Evolutionary conservation across 2,888 invertebrate species (phyloP), one percentile per base, ranked within the genome.

Genomic region (Campoplex capitator): DNA sequence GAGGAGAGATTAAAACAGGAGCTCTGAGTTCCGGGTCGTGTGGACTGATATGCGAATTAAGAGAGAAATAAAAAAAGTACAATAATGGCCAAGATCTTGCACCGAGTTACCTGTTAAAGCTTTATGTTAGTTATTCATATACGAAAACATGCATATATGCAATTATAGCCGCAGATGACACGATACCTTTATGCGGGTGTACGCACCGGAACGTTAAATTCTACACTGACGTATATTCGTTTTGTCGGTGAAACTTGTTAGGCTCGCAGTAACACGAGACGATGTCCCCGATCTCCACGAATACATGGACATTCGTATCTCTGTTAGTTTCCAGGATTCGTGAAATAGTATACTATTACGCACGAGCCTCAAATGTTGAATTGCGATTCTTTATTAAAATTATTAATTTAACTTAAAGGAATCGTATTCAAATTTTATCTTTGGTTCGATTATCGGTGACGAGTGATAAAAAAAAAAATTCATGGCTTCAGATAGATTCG

Each of bases 171-270:
- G 48, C 68, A 65, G 67, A 74, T 56, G 32, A 62, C 54, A 58
- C 71, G 71, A 54, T 76, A 67, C 78, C 74, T 87, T 87, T 84
- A 84, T 82, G 82, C 84, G 75, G 84, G 82, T 42, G 67, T 84
- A 82, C 56, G 67, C 77, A 82, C 81, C 81, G 84, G 45, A 87
- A 84, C 81, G 74, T 70, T 70, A 78, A 62, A n/a, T 76, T 71
- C 23, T 28, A 68, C 62, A 62, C 51, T 16, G 45, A 62, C 58
- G 70, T 76, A 83, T 75, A 83, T 75, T 35, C 54, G 38, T 77
- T 71, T 38, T 56, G 71, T 51, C n/a, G 32, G 18, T 32, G 68
- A 35, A 42, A 79, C 68, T 79, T 18, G 62, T n/a, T 42, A 18
- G 68, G 42, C 71, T 28, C 45, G 23, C 23, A 48, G 84, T 74